Evolutionary conservation across 2,797 vertebrate species (phyloP), one percentile per base, ranked within the genome.

Genomic region (Eremophila alpestris): DNA sequence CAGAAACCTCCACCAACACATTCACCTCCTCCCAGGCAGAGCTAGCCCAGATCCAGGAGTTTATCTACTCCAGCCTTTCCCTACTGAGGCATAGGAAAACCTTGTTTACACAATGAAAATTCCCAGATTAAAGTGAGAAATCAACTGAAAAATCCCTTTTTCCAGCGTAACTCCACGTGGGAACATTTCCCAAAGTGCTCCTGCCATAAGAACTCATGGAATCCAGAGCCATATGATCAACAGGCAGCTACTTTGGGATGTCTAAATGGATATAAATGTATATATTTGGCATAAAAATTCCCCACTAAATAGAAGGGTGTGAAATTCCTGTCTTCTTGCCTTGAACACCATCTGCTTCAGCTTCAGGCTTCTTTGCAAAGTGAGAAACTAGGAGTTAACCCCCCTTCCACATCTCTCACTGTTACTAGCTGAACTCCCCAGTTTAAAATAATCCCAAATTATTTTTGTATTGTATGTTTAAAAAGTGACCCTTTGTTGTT

Each of bases 241-340:
- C 9, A 76, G 36, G 23, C 59, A 95, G 79, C 58, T n/a, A 40
- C 48, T 78, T 83, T 30, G 16, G 74, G 67, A 65, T 65, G 46
- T 67, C 70, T 58, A 58, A 77, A 78, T n/a, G 32, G 30, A 60
- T n/a, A 17, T 32, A 46, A 77, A 78, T n/a, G 32, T 34, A 60
- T 34, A 17, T n/a, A 46, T 59, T 76, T 87, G 87, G 73, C 75
- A 60, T 48, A 23, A 94, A 94, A 94, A 81, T n/a, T 62, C 82
- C 71, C 1, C 1, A 73, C 46, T n/a, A 68, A 93, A 54, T 63
- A 87, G 75, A 73, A 75, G 38, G n/a, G 65, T 69, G 68, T 83
- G 90, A 95, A 90, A 89, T 79, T 86, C 49, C 65, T 70, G 56
- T 67, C 83, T 55, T 38, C 80, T 79, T 59, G 51, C 30, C 67